These are phyloP conservation scores for Nemotelus nigrinus DNA, from an alignment of 2,888 invertebrate species.

Conservation along the genomic window DNA sequence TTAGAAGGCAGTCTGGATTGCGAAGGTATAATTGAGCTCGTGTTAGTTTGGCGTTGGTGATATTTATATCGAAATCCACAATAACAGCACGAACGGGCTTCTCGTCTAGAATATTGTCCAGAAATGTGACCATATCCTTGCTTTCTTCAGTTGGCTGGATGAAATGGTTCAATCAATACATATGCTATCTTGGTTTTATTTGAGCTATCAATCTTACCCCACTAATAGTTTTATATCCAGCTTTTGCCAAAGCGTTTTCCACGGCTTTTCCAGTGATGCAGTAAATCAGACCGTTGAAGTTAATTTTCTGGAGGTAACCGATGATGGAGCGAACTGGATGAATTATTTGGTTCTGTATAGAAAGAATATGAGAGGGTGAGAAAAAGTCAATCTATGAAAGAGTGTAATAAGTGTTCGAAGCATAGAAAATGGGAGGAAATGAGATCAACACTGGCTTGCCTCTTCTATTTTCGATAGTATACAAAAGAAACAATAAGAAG, in stretches of 20 bases:
- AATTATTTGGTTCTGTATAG: slow-evolving; percentile 56
- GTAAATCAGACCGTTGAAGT: slow-evolving; percentile 66
- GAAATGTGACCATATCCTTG: not conserved
- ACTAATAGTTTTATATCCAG: slow-evolving; percentile 64
- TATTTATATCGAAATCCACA: slow-evolving; percentile 65
- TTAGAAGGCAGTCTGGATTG: slow-evolving; percentile 64
- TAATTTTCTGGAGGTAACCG: slow-evolving; percentile 65
- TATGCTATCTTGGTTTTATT: not conserved
- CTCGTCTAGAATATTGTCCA: slow-evolving; percentile 55
- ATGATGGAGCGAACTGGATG: slow-evolving; percentile 65
- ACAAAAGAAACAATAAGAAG: not conserved
- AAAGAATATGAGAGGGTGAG: not conserved
- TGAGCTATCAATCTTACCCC: slow-evolving; percentile 57
- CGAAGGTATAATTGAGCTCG: slow-evolving; percentile 64
- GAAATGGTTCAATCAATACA: not conserved
- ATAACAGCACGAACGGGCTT: slow-evolving; percentile 66
- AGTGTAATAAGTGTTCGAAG: not conserved
- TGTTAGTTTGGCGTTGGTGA: slow-evolving; percentile 65
- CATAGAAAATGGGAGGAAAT: no score
- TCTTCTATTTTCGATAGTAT: not conserved
- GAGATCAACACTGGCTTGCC: no score
- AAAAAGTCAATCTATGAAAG: not conserved
- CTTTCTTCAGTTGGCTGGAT: slow-evolving; percentile 15
- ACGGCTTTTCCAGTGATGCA: slow-evolving; percentile 62
- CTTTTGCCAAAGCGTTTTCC: slow-evolving; percentile 59